phyloP scores from a whole-genome alignment of 2,888 invertebrate species.

The Tipula helvola region DNA sequence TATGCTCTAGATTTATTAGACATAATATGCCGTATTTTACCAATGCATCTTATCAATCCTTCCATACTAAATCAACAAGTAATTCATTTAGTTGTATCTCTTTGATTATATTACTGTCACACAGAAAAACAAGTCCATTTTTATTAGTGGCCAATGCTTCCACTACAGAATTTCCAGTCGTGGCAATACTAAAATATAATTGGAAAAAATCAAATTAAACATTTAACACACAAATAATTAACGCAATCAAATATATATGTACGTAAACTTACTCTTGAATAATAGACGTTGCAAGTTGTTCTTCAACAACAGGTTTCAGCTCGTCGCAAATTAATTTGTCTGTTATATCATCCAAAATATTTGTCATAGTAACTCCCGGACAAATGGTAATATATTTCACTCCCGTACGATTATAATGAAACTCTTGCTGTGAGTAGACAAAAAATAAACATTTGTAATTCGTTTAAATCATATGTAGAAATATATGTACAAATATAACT shows the following conservation, averaged over 20 bases:
- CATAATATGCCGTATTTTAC: too few relatives aligned
- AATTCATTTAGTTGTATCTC: constrained; percentile 5
- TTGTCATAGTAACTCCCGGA: constrained; percentile 40
- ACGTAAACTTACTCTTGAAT: background rate
- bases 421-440: background rate
- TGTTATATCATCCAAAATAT: constrained; percentile 21
- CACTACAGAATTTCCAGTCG: constrained; percentile 32
- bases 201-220: too few relatives aligned
- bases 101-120: constrained; percentile 20
- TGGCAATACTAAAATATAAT: constrained; percentile 23
- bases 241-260: background rate
- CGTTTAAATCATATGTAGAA: too few relatives aligned
- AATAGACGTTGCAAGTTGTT: background rate
- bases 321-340: background rate
- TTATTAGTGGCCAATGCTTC: constrained; percentile 28
- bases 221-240: too few relatives aligned
- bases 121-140: constrained; percentile 33
- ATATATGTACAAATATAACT: background rate
- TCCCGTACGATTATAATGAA: constrained; percentile 35
- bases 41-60: too few relatives aligned
- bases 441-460: too few relatives aligned
- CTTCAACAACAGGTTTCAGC: background rate
- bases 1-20: too few relatives aligned
- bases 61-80: too few relatives aligned
- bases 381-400: constrained; percentile 42